Evolutionary conservation across 2,113 vertebrate genomes (phyloP).

Genomic region (Lophotis ruficrista): DNA sequence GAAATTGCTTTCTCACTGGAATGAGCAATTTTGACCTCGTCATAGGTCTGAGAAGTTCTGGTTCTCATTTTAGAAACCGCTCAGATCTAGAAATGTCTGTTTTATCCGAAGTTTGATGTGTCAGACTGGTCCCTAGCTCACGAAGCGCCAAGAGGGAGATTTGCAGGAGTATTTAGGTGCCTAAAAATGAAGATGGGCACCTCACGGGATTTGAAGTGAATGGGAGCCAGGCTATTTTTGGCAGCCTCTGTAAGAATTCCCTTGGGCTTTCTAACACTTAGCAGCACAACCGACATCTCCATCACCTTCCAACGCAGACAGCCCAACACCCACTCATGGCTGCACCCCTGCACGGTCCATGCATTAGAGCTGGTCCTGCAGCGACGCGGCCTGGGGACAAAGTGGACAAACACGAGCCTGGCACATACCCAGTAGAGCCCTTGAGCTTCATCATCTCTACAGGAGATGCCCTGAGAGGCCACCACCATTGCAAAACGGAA

Average conservation of each 20-base stretch:
- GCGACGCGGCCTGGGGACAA: fast-evolving
- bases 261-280: not conserved
- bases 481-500: not conserved
- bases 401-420: fast-evolving
- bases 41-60: not conserved
- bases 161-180: not conserved
- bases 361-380: not conserved
- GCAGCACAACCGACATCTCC: not conserved
- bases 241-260: not conserved
- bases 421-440: not conserved
- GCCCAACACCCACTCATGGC: not conserved
- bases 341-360: fast-evolving
- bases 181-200: not conserved
- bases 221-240: not conserved
- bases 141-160: not conserved
- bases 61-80: not conserved
- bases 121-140: not conserved
- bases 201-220: not conserved
- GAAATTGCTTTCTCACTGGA: not conserved
- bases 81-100: not conserved
- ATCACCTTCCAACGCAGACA: fast-evolving
- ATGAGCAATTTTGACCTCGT: constrained; percentile 16
- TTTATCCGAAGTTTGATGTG: not conserved
- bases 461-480: not conserved
- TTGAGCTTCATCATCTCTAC: not conserved